phyloP scores from a whole-genome alignment of 2,113 vertebrate genomes.

The Calidris pygmaea region DNA sequence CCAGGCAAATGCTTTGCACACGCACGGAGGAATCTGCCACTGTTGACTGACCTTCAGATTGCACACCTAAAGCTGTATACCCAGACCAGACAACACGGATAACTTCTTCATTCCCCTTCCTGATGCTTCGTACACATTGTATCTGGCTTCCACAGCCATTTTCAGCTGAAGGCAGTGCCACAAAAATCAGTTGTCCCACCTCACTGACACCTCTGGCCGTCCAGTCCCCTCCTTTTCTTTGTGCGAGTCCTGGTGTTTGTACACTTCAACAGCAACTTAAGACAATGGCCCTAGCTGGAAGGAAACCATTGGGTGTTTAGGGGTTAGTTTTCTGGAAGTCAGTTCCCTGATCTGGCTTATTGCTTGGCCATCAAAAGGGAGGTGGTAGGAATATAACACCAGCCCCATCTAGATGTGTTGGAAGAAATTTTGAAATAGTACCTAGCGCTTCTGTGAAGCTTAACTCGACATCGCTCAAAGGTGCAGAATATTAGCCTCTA shows the following conservation, averaged over 20 bases:
- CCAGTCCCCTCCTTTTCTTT: not conserved
- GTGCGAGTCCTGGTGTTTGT: not conserved
- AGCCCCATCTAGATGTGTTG: not conserved
- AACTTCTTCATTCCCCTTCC: not conserved
- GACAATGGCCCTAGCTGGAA: not conserved
- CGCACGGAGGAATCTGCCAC: not conserved
- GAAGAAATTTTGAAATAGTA: not conserved
- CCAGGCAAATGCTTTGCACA: rapidly evolving
- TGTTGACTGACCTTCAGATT: not conserved
- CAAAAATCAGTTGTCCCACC: not conserved
- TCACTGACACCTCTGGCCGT: not conserved
- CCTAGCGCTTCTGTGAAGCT: not conserved
- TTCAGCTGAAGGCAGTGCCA: not conserved
- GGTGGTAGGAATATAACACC: not conserved
- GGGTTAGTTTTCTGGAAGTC: not conserved
- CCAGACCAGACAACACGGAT: not conserved
- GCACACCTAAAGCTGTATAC: not conserved
- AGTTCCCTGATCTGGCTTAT: not conserved
- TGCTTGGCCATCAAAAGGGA: not conserved
- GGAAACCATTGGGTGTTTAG: not conserved
- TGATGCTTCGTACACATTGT: not conserved
- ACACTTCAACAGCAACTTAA: not conserved
- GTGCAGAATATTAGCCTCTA: not conserved
- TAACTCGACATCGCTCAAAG: not conserved
- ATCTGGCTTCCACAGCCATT: not conserved